Conservation (phyloP, 2,797 vertebrate genomes). For the Rhinophrynus dorsalis region DNA sequence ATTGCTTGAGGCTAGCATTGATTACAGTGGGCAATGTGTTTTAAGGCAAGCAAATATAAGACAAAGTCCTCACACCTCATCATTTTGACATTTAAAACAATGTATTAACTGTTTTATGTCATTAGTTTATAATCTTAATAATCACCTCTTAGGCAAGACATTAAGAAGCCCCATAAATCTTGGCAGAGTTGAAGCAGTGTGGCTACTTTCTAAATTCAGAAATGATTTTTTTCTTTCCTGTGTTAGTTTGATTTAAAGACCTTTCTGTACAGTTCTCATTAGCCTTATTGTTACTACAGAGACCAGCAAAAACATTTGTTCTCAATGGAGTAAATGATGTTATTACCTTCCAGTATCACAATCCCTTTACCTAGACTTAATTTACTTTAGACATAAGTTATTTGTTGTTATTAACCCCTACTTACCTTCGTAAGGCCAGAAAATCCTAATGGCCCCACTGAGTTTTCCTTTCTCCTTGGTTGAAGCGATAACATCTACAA, state of each 20-base stretch:
- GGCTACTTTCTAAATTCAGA: background rate
- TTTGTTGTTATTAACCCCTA: too few species aligned
- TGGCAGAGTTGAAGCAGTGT: background rate
- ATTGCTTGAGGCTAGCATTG: conserved; percentile 17
- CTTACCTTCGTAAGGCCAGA: too few species aligned
- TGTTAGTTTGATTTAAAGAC: conserved; percentile 11
- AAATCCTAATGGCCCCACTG: too few species aligned
- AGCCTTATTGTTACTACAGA: too few species aligned
- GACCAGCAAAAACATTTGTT: too few species aligned
- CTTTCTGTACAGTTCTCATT: background rate
- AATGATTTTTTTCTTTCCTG: background rate
- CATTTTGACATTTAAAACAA: too few species aligned
- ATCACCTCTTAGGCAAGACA: conserved; percentile 19
- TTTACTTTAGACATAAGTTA: too few species aligned
- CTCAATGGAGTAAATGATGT: too few species aligned
- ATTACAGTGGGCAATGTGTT: conserved; percentile 26
- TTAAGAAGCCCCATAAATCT: conserved; percentile 37
- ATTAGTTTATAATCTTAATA: conserved; percentile 39
- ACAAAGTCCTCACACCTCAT: conserved; percentile 27
- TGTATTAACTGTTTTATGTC: conserved; percentile 41
- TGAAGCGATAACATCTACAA: too few species aligned
- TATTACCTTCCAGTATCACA: too few species aligned
- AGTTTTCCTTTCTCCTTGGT: too few species aligned
- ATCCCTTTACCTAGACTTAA: too few species aligned
- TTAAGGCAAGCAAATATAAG: conserved; percentile 11